Percentiles rank a stretch among this genome's conserved stretches.
Evolutionary conservation across 2,888 invertebrate genomes (phyloP).

Genomic region (Platycheirus albimanus): DNA sequence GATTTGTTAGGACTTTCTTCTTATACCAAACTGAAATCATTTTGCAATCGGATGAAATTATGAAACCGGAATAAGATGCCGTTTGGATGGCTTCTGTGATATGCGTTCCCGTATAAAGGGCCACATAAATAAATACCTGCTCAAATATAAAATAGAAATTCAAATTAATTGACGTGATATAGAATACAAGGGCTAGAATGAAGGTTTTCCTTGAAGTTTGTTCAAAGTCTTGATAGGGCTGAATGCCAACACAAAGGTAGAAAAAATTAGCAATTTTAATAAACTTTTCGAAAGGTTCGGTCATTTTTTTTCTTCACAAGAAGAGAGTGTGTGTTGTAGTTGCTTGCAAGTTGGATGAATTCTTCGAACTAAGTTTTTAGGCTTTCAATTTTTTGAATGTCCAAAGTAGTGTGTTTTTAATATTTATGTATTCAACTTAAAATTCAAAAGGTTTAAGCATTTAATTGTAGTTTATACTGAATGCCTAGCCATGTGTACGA

Average conservation of each 20-base stretch:
- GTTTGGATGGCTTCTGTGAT: slow-evolving; percentile 76
- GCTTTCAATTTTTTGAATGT: not conserved
- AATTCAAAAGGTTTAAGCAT: not conserved
- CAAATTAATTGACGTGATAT: slow-evolving; percentile 77
- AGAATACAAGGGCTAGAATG: slow-evolving; percentile 69
- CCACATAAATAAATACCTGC: slow-evolving; percentile 76
- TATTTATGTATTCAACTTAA: slow-evolving; percentile 11
- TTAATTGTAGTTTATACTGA: slow-evolving; percentile 1
- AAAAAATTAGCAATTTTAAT: slow-evolving; percentile 76
- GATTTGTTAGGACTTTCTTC: slow-evolving; percentile 72
- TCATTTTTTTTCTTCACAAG: slow-evolving; percentile 12
- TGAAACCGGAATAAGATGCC: slow-evolving; percentile 78
- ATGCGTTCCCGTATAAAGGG: slow-evolving; percentile 76
- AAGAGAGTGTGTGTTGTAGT: not conserved
- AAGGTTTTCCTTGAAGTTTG: slow-evolving; percentile 12
- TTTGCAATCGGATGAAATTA: slow-evolving; percentile 77
- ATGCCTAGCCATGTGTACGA: not conserved
- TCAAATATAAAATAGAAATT: slow-evolving; percentile 76
- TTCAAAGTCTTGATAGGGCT: slow-evolving; percentile 70
- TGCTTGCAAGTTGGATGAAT: slow-evolving; percentile 7
- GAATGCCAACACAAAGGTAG: slow-evolving; percentile 77
- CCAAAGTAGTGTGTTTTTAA: not conserved
- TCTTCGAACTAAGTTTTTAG: not conserved
- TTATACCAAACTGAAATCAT: slow-evolving; percentile 76
- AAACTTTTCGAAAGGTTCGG: slow-evolving; percentile 70